phyloP scores from a whole-genome alignment of 2,888 invertebrate genomes.

The Trachelus troglodyta region DNA sequence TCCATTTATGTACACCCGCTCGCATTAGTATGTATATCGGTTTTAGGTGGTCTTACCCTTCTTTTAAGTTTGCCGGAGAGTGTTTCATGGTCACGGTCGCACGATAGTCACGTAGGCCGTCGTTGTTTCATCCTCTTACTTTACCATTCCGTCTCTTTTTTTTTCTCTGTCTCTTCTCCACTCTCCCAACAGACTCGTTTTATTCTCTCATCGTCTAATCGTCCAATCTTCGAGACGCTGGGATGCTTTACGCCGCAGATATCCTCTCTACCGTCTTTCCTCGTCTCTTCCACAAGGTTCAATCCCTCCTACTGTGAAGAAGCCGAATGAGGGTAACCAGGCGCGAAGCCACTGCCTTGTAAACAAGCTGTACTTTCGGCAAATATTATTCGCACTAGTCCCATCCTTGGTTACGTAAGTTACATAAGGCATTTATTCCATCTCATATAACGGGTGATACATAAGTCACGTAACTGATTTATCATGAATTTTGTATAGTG shows the following conservation, averaged over 20 bases:
- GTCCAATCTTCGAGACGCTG: background rate
- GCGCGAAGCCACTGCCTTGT: background rate
- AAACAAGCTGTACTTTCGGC: background rate
- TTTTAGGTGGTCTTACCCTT: background rate
- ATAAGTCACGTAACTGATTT: background rate
- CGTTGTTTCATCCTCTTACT: background rate
- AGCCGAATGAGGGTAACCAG: background rate
- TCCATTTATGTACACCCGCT: background rate
- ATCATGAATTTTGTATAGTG: background rate
- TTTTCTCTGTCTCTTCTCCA: background rate
- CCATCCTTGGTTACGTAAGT: background rate
- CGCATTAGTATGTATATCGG: background rate
- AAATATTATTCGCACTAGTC: background rate
- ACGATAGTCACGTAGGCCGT: background rate
- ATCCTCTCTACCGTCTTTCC: background rate
- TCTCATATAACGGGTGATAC: background rate
- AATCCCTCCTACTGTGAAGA: background rate
- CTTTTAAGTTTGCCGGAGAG: background rate
- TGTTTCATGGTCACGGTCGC: background rate
- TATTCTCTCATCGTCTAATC: background rate
- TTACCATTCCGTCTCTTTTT: background rate
- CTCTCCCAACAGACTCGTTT: background rate
- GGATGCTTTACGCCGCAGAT: background rate
- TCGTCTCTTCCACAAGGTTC: background rate
- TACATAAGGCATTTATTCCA: background rate